Conservation (phyloP, 2,113 vertebrate species). For the Eubucco bourcierii region DNA sequence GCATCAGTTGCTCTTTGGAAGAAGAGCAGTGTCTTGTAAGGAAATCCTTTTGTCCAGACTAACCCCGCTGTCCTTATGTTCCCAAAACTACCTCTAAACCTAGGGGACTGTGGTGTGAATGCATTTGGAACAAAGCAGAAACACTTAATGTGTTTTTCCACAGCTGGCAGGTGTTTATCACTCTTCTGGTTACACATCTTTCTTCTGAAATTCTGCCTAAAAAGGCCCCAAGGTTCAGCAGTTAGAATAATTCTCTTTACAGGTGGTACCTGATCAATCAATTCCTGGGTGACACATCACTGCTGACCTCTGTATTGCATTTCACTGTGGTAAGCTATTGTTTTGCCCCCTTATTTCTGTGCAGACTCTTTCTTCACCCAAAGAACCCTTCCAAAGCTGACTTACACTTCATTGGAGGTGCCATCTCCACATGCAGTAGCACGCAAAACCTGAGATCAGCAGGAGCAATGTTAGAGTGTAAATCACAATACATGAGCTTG, state of each 20-base stretch:
- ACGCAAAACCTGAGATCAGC: not conserved
- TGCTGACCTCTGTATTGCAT: slow-evolving; percentile 13
- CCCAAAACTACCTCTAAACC: not conserved
- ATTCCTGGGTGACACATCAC: not conserved
- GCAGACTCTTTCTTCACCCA: not conserved
- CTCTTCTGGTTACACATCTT: not conserved
- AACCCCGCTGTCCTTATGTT: not conserved
- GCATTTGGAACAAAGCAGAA: not conserved
- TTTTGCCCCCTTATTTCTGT: not conserved
- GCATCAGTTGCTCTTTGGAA: not conserved
- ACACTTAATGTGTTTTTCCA: not conserved
- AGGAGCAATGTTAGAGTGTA: not conserved
- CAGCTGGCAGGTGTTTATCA: not conserved
- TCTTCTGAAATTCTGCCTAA: not conserved
- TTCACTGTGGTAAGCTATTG: not conserved
- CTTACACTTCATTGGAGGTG: not conserved
- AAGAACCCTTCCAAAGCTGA: not conserved
- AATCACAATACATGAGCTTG: not conserved
- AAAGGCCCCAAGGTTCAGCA: not conserved
- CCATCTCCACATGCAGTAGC: not conserved
- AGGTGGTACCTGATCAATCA: slow-evolving; percentile 42
- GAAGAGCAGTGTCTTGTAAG: not conserved
- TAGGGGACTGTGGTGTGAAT: not conserved
- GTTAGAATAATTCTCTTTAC: slow-evolving; percentile 24
- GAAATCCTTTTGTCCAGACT: not conserved